Percentiles rank a stretch among this genome's conserved stretches.
phyloP scores from a whole-genome alignment of 2,888 invertebrate species.

The Strigamia transsilvanica region DNA sequence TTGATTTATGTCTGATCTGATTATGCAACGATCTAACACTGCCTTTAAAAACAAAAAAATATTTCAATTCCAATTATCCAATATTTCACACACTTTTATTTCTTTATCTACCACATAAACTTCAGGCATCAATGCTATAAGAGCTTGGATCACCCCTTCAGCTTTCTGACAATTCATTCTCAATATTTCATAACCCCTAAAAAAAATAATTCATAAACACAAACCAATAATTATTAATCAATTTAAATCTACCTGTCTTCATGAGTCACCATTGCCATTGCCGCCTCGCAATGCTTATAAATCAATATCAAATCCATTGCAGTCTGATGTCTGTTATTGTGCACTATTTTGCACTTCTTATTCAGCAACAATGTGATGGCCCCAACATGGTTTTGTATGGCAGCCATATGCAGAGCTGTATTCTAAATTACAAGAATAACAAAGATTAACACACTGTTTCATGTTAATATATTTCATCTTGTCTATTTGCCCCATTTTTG shows the following conservation, averaged over 20 bases:
- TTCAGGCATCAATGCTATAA: constrained; percentile 54
- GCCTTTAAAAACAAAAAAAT: constrained; percentile 51
- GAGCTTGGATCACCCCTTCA: constrained; percentile 54
- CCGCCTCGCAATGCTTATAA: constrained; percentile 84
- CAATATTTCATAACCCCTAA: constrained; percentile 54
- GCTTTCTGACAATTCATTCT: constrained; percentile 51
- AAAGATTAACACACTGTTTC: background rate
- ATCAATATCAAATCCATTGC: constrained; percentile 89
- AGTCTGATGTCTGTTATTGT: constrained; percentile 80
- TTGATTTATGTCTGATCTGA: constrained; percentile 56
- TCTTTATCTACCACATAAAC: constrained; percentile 51
- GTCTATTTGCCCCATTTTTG: constrained; percentile 77
- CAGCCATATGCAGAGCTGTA: constrained; percentile 84
- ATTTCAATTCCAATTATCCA: background rate
- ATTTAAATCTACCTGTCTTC: constrained; percentile 70
- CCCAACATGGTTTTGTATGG: constrained; percentile 82
- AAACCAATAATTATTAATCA: background rate
- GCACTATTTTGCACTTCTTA: constrained; percentile 76
- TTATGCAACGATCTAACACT: constrained; percentile 57
- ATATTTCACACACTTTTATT: background rate
- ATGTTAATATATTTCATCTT: background rate
- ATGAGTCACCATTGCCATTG: constrained; percentile 81
- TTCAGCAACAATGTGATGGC: constrained; percentile 79
- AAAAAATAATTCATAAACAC: no score
- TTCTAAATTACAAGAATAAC: constrained; percentile 69